Evolutionary conservation across 2,797 vertebrate genomes (phyloP).

Genomic region (Cirrhinus mrigala): DNA sequence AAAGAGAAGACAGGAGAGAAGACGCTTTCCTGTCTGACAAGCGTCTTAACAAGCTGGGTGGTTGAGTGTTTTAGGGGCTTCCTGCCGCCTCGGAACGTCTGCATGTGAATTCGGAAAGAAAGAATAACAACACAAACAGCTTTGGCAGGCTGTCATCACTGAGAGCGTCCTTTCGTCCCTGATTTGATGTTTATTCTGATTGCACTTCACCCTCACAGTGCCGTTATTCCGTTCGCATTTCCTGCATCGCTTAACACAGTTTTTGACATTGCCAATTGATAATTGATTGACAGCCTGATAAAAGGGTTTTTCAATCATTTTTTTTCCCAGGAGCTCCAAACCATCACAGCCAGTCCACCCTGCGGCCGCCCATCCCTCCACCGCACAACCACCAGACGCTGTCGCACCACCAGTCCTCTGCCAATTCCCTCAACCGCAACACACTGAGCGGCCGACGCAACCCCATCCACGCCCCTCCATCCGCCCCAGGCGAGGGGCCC

Average conservation of each 20-base stretch:
- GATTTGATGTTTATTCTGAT: constrained; percentile 54
- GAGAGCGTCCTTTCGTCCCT: constrained; percentile 41
- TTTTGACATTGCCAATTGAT: constrained; percentile 36
- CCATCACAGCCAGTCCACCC: constrained; percentile 95
- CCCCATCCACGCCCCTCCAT: constrained; percentile 89
- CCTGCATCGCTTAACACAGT: constrained; percentile 37
- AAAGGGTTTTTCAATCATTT: constrained; percentile 41
- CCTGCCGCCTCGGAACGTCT: constrained; percentile 29
- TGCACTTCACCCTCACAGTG: constrained; percentile 50
- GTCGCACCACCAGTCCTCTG: constrained; percentile 93
- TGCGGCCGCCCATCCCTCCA: constrained; percentile 93
- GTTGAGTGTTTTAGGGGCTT: constrained; percentile 38
- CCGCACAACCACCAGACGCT: constrained; percentile 96
- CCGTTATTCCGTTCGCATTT: constrained; percentile 29
- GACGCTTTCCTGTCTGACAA: constrained; percentile 55
- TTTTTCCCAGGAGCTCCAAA: constrained; percentile 87
- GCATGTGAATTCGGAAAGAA: constrained; percentile 40
- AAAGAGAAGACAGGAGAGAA: constrained; percentile 41
- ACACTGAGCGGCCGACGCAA: constrained; percentile 93
- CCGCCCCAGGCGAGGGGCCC: constrained; percentile 90
- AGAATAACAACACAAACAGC: constrained; percentile 53
- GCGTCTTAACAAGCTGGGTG: constrained; percentile 55
- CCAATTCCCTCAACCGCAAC: constrained; percentile 98
- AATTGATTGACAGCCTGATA: constrained; percentile 43
- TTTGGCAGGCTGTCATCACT: constrained; percentile 47